Evolutionary conservation across 2,888 invertebrate species (phyloP), one percentile per base, ranked within the genome.

Genomic region (Drosophila helvetica): DNA sequence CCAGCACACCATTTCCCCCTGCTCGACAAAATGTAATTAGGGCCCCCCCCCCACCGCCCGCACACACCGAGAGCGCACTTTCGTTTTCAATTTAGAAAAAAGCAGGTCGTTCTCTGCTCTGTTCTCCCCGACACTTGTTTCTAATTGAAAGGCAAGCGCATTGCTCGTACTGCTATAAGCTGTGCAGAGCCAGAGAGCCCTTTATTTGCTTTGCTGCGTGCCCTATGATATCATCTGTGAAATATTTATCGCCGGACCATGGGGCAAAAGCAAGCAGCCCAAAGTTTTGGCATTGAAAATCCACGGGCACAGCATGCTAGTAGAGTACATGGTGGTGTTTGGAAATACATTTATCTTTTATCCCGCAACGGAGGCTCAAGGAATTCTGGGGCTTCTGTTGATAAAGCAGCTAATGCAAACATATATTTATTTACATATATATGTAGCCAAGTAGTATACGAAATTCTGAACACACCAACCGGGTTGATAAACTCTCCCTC

Each of bases 221-320:
- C 77, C 78, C 83, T 83, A 82, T 82, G 81, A 82, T 82, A 86
- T 82, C 81, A 82, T 82, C 80, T 65, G 42, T 57, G n/a, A 75
- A 78, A 52, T 77, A 86, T 86, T 80, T 85, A 85, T 81, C 83
- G 50, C 22, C n/a, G 48, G 30, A 50, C 18, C n/a, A 45, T 38
- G 38, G 38, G 38, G 15, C 15, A 55, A 55, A 58, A 62, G 64
- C 63, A 46, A 70, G 51, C 66, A 70, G 51, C 66, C 38, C 38
- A 38, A n/a, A 1, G 5, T 38, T 38, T 38, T 77, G 84, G 66
- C 86, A 86, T 86, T 82, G 80, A 82, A 69, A 60, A 71, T 18
- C 12, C 57, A 43, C 52, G 1, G 5, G 0, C 27, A 51, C 10
- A 53, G 74, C 59, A 76, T 78, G n/a, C n/a, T n/a, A 75, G 78